Evolutionary conservation across 2,113 vertebrate genomes (phyloP).

Genomic region (Lasiurus borealis): DNA sequence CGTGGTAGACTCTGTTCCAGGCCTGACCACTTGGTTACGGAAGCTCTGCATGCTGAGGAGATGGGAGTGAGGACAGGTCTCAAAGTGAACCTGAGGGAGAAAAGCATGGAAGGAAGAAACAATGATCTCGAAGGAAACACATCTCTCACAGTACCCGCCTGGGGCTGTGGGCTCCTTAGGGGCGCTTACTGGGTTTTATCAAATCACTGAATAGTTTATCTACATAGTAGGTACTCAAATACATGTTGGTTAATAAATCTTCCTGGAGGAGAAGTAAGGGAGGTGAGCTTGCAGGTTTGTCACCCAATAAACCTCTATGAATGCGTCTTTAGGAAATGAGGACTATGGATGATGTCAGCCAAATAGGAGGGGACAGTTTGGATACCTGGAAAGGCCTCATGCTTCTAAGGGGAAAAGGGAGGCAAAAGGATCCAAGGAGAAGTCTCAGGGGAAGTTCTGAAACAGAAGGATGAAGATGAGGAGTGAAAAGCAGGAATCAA

Average conservation of each 20-base stretch:
- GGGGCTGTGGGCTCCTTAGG: background rate
- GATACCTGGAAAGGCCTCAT: background rate
- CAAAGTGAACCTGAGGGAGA: background rate
- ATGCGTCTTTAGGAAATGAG: background rate
- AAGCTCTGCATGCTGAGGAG: background rate
- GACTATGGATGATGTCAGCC: background rate
- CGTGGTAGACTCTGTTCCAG: background rate
- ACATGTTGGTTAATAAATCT: background rate
- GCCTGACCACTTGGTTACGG: background rate
- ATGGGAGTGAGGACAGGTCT: background rate
- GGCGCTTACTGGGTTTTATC: background rate
- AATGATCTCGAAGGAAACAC: background rate
- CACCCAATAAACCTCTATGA: background rate
- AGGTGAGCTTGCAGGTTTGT: background rate
- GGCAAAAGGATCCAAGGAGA: background rate
- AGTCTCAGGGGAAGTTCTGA: background rate
- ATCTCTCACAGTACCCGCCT: background rate
- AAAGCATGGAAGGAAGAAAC: conserved; percentile 19
- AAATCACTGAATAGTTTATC: background rate
- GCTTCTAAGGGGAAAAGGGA: background rate
- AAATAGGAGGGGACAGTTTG: background rate
- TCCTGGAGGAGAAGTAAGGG: background rate
- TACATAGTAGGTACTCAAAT: background rate
- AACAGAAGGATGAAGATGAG: background rate
- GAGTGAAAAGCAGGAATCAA: conserved; percentile 11